phyloP scores from a whole-genome alignment of 2,113 vertebrate species.

The Epinephelus cyanopodus region DNA sequence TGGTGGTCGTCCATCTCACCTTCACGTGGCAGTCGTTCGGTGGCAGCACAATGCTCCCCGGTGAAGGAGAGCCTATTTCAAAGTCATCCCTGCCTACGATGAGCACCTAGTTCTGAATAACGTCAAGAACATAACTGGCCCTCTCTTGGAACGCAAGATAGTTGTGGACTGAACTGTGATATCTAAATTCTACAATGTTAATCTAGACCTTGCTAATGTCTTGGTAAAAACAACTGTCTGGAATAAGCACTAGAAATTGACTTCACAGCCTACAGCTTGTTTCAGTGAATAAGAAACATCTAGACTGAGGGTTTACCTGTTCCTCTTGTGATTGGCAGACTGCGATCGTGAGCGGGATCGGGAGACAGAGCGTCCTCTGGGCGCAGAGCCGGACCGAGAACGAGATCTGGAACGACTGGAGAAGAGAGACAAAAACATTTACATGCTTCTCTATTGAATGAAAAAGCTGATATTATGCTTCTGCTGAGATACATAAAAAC shows the following conservation, averaged over 20 bases:
- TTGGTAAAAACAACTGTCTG: slow-evolving; percentile 26
- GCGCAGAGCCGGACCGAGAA: slow-evolving; percentile 69
- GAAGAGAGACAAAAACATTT: background rate
- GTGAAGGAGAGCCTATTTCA: slow-evolving; percentile 39
- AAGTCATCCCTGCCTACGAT: slow-evolving; percentile 40
- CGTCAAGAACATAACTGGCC: slow-evolving; percentile 50
- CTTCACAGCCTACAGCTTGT: slow-evolving; percentile 25
- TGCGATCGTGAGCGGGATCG: slow-evolving; percentile 81
- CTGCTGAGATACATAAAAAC: background rate
- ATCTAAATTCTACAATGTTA: slow-evolving; percentile 10
- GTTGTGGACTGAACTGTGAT: slow-evolving; percentile 15
- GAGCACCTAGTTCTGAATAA: slow-evolving; percentile 48
- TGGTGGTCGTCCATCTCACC: slow-evolving; percentile 42
- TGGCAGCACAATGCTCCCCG: slow-evolving; percentile 31
- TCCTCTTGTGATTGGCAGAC: slow-evolving; percentile 82
- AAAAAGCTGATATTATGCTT: background rate
- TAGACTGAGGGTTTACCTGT: slow-evolving; percentile 73
- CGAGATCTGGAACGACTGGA: slow-evolving; percentile 80
- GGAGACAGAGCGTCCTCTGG: slow-evolving; percentile 73
- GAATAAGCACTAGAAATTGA: slow-evolving; percentile 44
- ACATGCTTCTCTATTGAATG: background rate
- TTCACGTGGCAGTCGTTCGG: slow-evolving; percentile 13
- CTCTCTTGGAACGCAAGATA: slow-evolving; percentile 36
- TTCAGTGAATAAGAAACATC: slow-evolving; percentile 18
- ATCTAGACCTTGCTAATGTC: slow-evolving; percentile 31